Conservation (phyloP, 2,888 invertebrate genomes). For the Margaritifera margaritifera region DNA sequence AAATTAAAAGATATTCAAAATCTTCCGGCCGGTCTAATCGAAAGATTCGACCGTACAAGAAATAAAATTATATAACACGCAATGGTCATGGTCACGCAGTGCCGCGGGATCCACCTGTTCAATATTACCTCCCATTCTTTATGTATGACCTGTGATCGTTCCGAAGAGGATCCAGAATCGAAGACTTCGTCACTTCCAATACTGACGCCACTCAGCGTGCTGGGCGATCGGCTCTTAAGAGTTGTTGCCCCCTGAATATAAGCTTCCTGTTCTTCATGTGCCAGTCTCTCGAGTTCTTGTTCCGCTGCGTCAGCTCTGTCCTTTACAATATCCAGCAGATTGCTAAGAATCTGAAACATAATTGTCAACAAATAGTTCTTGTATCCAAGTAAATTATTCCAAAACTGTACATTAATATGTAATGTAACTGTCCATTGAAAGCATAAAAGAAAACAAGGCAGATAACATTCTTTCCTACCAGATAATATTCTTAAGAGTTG, state of each 20-base stretch:
- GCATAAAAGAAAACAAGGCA: too few species aligned
- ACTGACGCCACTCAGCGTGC: constrained; percentile 58
- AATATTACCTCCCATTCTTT: constrained; percentile 62
- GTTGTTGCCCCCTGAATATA: constrained; percentile 16
- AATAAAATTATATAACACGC: too few species aligned
- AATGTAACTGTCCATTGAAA: too few species aligned
- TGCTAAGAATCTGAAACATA: constrained; percentile 53
- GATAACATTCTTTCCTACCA: too few species aligned
- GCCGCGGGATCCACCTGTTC: background rate
- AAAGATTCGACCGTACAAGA: too few species aligned
- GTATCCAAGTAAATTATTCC: too few species aligned
- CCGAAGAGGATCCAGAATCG: constrained; percentile 36
- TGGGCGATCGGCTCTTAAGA: constrained; percentile 28
- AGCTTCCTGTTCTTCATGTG: constrained; percentile 40
- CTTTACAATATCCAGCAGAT: constrained; percentile 69
- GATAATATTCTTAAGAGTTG: too few species aligned
- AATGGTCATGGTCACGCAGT: too few species aligned
- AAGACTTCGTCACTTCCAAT: constrained; percentile 70
- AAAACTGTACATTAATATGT: too few species aligned
- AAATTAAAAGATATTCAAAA: too few species aligned
- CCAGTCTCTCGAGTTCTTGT: constrained; percentile 60
- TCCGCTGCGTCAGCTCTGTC: constrained; percentile 69
- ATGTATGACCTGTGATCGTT: constrained; percentile 43
- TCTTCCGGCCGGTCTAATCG: too few species aligned
- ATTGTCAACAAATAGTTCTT: too few species aligned